These are phyloP conservation scores for Caenorhabditis wallacei DNA, from an alignment of 2,888 invertebrate genomes.

Conservation along the genomic window DNA sequence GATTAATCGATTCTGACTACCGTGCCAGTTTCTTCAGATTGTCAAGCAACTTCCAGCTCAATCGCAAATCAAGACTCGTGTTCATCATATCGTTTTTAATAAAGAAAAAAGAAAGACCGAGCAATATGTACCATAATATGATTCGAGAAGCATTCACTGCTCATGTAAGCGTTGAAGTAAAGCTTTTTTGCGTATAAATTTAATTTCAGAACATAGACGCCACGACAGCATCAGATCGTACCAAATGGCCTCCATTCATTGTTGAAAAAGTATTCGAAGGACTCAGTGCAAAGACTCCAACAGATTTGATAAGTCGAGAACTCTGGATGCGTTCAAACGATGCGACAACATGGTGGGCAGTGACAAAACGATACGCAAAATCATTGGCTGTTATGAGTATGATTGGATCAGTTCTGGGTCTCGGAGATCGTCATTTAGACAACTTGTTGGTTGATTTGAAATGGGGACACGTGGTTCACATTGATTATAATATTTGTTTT, in stretches of 20 bases:
- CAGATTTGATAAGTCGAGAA: constrained; percentile 93
- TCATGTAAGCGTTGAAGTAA: constrained; percentile 51
- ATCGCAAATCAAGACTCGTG: constrained; percentile 42
- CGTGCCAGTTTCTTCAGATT: constrained; percentile 41
- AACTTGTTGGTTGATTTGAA: constrained; percentile 96
- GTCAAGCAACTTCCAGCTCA: constrained; percentile 45
- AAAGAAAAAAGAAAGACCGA: constrained; percentile 70
- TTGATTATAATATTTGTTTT: constrained; percentile 99
- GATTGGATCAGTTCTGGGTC: constrained; percentile 89
- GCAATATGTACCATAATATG: constrained; percentile 74
- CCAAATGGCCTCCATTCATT: constrained; percentile 93
- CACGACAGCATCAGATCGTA: constrained; percentile 87
- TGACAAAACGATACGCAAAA: constrained; percentile 87
- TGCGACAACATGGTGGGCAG: constrained; percentile 94
- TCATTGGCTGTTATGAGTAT: constrained; percentile 89
- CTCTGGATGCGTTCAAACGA: constrained; percentile 94
- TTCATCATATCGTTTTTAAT: constrained; percentile 59
- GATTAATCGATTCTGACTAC: background rate
- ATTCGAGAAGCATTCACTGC: constrained; percentile 70
- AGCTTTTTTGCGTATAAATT: background rate
- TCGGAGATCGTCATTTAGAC: constrained; percentile 98
- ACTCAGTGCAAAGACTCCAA: constrained; percentile 88
- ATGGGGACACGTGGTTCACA: constrained; percentile 96
- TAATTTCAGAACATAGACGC: constrained; percentile 72
- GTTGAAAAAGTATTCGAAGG: constrained; percentile 85